Conservation (phyloP, 2,113 vertebrate genomes). For the Antechinus stuartii region DNA sequence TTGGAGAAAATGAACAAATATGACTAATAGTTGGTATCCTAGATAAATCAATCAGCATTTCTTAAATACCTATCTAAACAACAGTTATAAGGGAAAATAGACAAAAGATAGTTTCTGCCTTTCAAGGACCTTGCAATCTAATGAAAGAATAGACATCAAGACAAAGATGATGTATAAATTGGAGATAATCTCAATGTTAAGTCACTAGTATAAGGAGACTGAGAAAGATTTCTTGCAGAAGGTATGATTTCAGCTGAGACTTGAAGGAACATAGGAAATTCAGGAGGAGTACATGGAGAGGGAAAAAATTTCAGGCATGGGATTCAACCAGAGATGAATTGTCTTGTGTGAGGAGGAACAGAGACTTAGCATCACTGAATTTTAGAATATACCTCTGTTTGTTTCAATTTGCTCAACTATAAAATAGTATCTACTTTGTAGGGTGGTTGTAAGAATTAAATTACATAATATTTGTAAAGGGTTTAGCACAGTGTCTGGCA, state of each 20-base stretch:
- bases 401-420: not conserved
- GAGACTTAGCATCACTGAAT: not conserved
- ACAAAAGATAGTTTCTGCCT: too few species aligned
- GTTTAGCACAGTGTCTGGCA: not conserved
- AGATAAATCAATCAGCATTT: not conserved
- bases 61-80: not conserved
- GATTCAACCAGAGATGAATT: not conserved
- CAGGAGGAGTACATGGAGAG: not conserved
- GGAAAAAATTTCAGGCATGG: not conserved
- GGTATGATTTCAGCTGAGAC: not conserved
- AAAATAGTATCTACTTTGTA: not conserved
- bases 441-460: not conserved
- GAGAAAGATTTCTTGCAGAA: not conserved
- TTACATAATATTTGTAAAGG: not conserved
- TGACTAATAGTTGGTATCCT: not conserved
- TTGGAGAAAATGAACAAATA: too few species aligned
- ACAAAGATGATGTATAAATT: not conserved
- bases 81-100: not conserved
- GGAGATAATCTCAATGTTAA: not conserved
- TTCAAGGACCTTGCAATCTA: too few species aligned
- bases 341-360: not conserved
- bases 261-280: not conserved
- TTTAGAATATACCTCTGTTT: not conserved
- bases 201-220: not conserved
- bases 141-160: not conserved